Percentiles rank a stretch among this genome's conserved stretches.
Conservation (phyloP, 2,888 invertebrate species). For the Leptopilina drosophilae region DNA sequence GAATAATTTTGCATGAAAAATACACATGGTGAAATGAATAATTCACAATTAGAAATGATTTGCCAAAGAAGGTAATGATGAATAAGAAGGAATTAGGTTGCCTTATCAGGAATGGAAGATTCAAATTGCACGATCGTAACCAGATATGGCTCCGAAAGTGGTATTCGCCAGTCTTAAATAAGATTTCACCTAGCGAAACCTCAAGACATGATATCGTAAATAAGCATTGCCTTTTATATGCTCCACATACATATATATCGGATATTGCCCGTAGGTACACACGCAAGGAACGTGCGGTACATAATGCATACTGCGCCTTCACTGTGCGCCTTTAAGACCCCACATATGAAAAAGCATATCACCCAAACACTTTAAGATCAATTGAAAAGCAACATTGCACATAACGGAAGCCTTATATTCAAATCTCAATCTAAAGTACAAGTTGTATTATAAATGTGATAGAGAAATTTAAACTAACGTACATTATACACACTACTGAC, state of each 20-base stretch:
- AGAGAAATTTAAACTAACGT: neutral
- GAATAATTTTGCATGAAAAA: too few species aligned
- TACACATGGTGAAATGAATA: neutral
- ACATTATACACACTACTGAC: too few species aligned
- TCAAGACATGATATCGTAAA: slow-evolving; percentile 30
- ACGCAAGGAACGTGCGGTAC: slow-evolving; percentile 25
- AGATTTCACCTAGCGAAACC: slow-evolving; percentile 20
- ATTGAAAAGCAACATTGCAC: slow-evolving; percentile 25
- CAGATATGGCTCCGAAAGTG: neutral
- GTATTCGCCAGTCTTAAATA: slow-evolving; percentile 6
- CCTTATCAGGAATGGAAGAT: slow-evolving; percentile 7
- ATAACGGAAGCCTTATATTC: slow-evolving; percentile 29
- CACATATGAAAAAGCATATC: neutral
- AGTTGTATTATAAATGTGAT: neutral
- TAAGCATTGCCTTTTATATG: slow-evolving; percentile 38
- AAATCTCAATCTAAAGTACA: slow-evolving; percentile 17
- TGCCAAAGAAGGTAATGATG: neutral
- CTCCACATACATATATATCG: slow-evolving; percentile 17
- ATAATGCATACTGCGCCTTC: slow-evolving; percentile 14
- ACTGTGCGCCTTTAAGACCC: neutral
- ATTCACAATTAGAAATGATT: neutral
- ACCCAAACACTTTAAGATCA: slow-evolving; percentile 26
- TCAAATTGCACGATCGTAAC: slow-evolving; percentile 9
- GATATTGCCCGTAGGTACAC: slow-evolving; percentile 26
- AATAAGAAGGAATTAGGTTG: neutral